Evolutionary conservation across 2,113 vertebrate species (phyloP).

Genomic region (Ameiurus melas): DNA sequence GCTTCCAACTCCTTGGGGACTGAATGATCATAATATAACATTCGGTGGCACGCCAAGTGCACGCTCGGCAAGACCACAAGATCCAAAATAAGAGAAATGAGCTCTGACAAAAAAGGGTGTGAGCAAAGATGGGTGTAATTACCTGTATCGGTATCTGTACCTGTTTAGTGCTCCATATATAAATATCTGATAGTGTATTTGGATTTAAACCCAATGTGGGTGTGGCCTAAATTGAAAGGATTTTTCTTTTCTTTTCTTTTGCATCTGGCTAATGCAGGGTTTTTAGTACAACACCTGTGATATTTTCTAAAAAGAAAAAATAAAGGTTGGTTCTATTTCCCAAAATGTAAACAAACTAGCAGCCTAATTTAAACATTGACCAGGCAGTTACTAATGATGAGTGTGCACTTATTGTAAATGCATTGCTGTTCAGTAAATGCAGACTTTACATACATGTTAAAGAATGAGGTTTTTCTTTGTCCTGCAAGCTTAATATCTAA

Average conservation of each 20-base stretch:
- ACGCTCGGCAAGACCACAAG: neutral
- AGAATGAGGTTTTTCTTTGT: neutral
- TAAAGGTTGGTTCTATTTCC: neutral
- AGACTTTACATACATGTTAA: neutral
- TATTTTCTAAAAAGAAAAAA: neutral
- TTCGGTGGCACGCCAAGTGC: constrained; percentile 61
- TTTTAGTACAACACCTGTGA: neutral
- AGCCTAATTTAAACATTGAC: neutral
- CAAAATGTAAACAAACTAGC: neutral
- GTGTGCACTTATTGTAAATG: neutral
- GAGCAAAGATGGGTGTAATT: neutral
- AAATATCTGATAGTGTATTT: neutral
- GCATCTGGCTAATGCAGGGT: neutral
- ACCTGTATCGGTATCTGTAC: neutral
- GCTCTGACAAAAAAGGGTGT: neutral
- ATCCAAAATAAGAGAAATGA: neutral
- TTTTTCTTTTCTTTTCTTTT: neutral
- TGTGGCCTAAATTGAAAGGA: neutral
- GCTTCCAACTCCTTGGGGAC: constrained; percentile 61
- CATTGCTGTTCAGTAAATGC: neutral
- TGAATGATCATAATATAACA: constrained; percentile 59
- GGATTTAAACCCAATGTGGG: neutral
- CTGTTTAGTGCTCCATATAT: neutral
- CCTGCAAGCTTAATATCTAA: neutral
- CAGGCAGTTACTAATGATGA: neutral